Conservation (phyloP, 2,797 vertebrate species). For the Acomys russatus region DNA sequence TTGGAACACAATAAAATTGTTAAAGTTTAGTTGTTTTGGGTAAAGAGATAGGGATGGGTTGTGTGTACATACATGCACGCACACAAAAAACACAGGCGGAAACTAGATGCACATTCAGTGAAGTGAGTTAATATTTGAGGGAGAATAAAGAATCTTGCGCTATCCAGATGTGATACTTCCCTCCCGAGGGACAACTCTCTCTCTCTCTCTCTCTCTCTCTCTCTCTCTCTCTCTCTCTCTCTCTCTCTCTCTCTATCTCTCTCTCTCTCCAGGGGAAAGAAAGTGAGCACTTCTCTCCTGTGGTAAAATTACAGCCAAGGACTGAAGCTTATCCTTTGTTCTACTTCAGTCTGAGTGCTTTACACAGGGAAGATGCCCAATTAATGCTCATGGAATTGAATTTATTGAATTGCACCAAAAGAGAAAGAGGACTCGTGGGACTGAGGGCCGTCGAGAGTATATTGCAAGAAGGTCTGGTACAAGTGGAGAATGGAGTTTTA, state of each 20-base stretch:
- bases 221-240: not conserved
- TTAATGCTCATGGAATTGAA: slow-evolving; percentile 73
- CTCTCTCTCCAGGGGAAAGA: not conserved
- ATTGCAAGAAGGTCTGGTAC: slow-evolving; percentile 66
- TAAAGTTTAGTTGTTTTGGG: not conserved
- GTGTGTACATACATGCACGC: not conserved
- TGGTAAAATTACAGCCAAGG: not conserved
- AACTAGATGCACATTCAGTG: not conserved
- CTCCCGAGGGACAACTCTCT: not conserved
- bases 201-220: slow-evolving; percentile 1
- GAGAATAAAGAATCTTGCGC: slow-evolving; percentile 12
- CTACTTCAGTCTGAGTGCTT: slow-evolving; percentile 58
- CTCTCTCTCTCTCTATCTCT: slow-evolving; percentile 12
- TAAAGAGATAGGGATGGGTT: not conserved
- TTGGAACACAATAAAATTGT: not conserved
- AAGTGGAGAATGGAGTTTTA: slow-evolving; percentile 61
- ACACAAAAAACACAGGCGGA: not conserved
- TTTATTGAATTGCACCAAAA: slow-evolving; percentile 65
- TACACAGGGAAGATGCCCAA: slow-evolving; percentile 67
- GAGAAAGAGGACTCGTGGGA: slow-evolving; percentile 59
- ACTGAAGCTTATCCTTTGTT: not conserved
- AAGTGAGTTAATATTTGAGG: slow-evolving; percentile 50
- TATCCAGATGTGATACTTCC: not conserved
- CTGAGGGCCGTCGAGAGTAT: slow-evolving; percentile 26
- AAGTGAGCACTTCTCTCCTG: not conserved